Conservation (phyloP, 2,113 vertebrate species). For the Cercopithecus mona region DNA sequence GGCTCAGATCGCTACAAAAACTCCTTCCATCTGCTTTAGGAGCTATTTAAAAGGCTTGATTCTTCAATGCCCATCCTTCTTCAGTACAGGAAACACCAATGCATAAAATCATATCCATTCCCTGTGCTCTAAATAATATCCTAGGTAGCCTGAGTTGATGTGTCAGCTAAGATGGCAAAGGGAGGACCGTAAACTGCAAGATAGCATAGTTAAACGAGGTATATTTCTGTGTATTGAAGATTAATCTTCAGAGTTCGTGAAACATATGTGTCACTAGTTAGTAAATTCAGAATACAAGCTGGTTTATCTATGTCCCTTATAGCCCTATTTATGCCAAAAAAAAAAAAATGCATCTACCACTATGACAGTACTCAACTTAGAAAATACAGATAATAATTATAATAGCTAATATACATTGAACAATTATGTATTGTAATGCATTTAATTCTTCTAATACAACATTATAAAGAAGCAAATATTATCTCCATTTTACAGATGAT, state of each 20-base stretch:
- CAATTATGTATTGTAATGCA: not conserved
- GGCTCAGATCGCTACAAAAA: not conserved
- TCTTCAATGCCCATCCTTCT: not conserved
- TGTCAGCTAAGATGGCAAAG: conserved; percentile 17
- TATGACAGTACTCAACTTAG: not conserved
- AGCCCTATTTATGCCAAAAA: not conserved
- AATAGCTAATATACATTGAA: not conserved
- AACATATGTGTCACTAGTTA: not conserved
- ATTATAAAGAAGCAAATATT: not conserved
- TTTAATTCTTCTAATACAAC: not conserved
- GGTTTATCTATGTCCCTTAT: not conserved
- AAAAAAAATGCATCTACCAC: not conserved
- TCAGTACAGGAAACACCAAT: conserved; percentile 20
- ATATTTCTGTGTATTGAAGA: not conserved
- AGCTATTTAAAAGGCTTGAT: conserved; percentile 60
- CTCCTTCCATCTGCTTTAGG: conserved; percentile 36
- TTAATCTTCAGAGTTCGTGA: not conserved
- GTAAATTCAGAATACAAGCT: not conserved
- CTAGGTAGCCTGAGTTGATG: not conserved
- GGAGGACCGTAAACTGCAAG: not conserved
- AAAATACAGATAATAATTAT: not conserved
- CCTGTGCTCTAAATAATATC: conserved; percentile 43
- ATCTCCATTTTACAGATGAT: not conserved
- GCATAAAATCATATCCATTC: not conserved
- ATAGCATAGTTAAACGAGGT: not conserved